These are phyloP conservation scores for Lasioglossum villosulum DNA, from an alignment of 2,888 invertebrate genomes.

Conservation along the genomic window DNA sequence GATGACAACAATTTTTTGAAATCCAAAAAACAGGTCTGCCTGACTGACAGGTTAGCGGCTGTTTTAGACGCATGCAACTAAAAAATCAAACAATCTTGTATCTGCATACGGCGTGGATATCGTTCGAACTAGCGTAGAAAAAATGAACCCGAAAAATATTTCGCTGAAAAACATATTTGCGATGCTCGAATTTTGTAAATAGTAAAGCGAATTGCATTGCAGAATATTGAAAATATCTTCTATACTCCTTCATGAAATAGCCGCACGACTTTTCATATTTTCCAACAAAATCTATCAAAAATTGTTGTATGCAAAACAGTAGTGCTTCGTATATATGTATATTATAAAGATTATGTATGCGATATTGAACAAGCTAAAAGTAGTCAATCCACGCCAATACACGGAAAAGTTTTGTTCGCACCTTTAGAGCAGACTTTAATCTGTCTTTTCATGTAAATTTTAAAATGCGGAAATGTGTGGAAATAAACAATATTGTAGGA, in stretches of 20 bases:
- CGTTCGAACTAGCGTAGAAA: not conserved
- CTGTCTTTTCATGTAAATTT: too few relatives aligned
- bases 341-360: too few relatives aligned
- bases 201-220: too few relatives aligned
- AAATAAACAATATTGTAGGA: too few relatives aligned
- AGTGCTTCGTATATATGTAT: too few relatives aligned
- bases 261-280: too few relatives aligned
- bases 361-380: too few relatives aligned
- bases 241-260: not conserved
- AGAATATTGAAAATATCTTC: not conserved
- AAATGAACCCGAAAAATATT: not conserved
- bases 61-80: not conserved
- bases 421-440: too few relatives aligned
- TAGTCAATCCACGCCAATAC: too few relatives aligned
- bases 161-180: not conserved
- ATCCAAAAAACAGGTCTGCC: not conserved
- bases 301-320: not conserved
- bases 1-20: not conserved
- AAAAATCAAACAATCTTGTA: not conserved
- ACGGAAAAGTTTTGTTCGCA: too few relatives aligned
- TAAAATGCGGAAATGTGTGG: too few relatives aligned
- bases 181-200: too few relatives aligned
- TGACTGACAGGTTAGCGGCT: not conserved
- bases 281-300: not conserved
- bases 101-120: slow-evolving; percentile 1